Evolutionary conservation across 2,797 vertebrate species (phyloP), one percentile per base, ranked within the genome.

Genomic region (Micropoecilia bifurca): DNA sequence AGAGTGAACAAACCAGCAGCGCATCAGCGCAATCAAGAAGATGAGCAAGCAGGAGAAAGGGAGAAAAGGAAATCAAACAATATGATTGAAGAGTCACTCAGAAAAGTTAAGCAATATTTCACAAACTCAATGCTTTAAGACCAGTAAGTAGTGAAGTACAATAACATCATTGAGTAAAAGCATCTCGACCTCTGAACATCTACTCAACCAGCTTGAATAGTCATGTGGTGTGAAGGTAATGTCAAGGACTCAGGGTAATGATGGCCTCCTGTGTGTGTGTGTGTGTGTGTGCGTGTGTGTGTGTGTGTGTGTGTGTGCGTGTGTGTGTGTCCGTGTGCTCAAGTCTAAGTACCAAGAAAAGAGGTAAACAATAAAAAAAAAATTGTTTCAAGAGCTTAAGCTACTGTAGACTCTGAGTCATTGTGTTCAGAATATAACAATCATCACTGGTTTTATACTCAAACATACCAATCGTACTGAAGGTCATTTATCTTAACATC

Each of bases 1-100:
- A 59, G 30, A 76, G 50, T 71, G 74, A 79, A 83, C 48, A 75
- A 86, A 79, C 55, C 66, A 48, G 25, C 9, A 55, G 50, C 7
- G 16, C 50, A 82, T 79, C 75, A 69, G 55, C 53, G 66, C 47
- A 76, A 71, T 63, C 73, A 73, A 82, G 73, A 69, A 66, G n/a
- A 28, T 73, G 66, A 76, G 63, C 1, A 30, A 75, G 28, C 45
- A 55, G 47, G 39, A 76, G 25, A 6, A 36, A 10, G 25, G 12
- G 39, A 45, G 41, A n/a, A 45, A 82, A 81, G 41, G 66, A 79
- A 57, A 72, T 0, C 0, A 33, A 41, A 47, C 16, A 59, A 50
- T 43, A n/a, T 39, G 36, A 22, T 7, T 53, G 48, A 25, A 43
- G n/a, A 57, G 46, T 41, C 6, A 8, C 46, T 46, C 74, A 36